Evolutionary conservation across 2,888 invertebrate species (phyloP).

Genomic region (Leptura quadrifasciata): DNA sequence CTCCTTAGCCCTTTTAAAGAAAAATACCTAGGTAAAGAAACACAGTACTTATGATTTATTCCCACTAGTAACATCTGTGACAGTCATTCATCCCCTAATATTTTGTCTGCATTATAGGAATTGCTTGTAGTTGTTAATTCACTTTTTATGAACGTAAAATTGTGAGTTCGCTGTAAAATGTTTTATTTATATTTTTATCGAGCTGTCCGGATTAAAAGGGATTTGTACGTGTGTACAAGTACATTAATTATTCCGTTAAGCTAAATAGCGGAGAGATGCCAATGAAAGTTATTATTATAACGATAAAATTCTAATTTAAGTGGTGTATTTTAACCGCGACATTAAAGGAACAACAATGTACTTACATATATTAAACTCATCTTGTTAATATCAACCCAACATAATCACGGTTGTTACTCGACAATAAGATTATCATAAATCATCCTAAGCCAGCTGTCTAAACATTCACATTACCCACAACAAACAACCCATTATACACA

Average conservation of each 20-base stretch:
- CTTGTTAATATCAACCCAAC: constrained; percentile 57
- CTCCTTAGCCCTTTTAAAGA: too few species aligned
- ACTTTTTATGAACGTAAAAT: too few species aligned
- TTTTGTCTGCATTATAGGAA: too few species aligned
- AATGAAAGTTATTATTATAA: constrained; percentile 5
- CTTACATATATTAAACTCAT: constrained; percentile 52
- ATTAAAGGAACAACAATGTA: constrained; percentile 49
- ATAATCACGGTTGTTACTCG: constrained; percentile 61
- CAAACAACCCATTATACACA: constrained; percentile 39
- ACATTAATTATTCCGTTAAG: background rate
- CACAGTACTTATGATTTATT: too few species aligned
- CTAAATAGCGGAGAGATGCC: background rate
- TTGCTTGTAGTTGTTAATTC: too few species aligned
- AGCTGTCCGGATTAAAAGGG: background rate
- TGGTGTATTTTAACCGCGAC: constrained; percentile 31
- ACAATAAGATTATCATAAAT: constrained; percentile 68
- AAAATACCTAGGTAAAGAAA: too few species aligned
- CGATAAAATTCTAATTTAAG: constrained; percentile 18
- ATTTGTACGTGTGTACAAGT: background rate
- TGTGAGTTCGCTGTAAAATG: too few species aligned
- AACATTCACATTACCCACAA: constrained; percentile 61
- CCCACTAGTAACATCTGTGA: too few species aligned
- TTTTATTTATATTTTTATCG: background rate
- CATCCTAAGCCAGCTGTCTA: constrained; percentile 64
- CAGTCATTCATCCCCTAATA: too few species aligned